Evolutionary conservation across 2,888 invertebrate species (phyloP).

Genomic region (Deilephila elpenor): DNA sequence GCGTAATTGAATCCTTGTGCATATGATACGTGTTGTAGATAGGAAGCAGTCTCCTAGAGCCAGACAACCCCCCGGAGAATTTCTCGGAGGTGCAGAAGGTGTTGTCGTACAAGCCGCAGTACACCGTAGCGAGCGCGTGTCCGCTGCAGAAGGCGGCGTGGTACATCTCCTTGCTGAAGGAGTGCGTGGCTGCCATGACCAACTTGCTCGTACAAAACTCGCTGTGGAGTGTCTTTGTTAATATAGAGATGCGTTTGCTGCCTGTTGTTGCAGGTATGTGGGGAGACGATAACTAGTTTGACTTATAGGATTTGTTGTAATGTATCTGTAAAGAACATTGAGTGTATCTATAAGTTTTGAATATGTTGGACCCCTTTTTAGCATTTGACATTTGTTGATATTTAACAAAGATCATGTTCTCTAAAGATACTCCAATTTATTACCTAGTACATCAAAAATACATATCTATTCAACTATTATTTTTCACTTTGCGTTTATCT

Average conservation of each 20-base stretch:
- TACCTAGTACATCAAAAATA: no score
- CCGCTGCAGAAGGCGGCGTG: conserved; percentile 63
- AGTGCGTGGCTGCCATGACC: conserved; percentile 50
- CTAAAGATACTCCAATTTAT: no score
- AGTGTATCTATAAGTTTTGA: no score
- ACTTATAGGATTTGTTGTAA: no score
- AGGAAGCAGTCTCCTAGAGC: conserved; percentile 71
- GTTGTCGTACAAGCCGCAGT: conserved; percentile 53
- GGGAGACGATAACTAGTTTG: no score
- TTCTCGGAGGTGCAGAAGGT: conserved; percentile 66
- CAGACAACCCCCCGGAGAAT: conserved; percentile 69
- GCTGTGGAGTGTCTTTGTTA: conserved; percentile 71
- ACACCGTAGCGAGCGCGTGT: conserved; percentile 63
- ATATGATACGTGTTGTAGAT: conserved; percentile 52
- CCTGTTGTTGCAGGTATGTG: conserved; percentile 72
- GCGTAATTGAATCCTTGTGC: no score
- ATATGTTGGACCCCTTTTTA: no score
- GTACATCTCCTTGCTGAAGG: conserved; percentile 58
- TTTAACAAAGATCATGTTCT: no score
- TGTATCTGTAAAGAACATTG: no score
- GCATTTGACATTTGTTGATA: no score
- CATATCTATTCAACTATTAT: no score
- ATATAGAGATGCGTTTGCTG: conserved; percentile 75
- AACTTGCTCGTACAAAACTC: conserved; percentile 53
- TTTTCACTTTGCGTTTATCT: no score